Evolutionary conservation across 2,888 invertebrate genomes (phyloP).

Genomic region (Dicyrtoma fusca): DNA sequence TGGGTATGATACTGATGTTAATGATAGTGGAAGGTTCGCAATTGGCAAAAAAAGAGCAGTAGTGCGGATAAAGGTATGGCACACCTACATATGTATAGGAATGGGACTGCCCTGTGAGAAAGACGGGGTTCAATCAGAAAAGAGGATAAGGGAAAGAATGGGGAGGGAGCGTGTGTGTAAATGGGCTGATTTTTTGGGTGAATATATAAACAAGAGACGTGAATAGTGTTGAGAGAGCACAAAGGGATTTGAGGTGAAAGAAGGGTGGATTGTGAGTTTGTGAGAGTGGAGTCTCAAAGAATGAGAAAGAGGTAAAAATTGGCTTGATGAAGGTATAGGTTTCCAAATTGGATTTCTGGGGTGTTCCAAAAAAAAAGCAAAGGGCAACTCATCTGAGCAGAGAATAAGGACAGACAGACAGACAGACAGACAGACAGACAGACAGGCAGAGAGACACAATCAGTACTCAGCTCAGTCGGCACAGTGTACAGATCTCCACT

Average conservation of each 20-base stretch:
- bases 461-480: too few relatives aligned
- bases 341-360: conserved; percentile 28
- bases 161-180: too few relatives aligned
- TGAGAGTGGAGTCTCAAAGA: conserved; percentile 13
- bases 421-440: too few relatives aligned
- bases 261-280: conserved; percentile 1
- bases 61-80: too few relatives aligned
- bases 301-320: conserved; percentile 19
- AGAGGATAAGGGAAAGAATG: too few relatives aligned
- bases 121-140: too few relatives aligned
- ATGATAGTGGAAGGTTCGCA: background rate
- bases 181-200: background rate
- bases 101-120: too few relatives aligned
- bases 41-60: conserved; percentile 5
- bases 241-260: conserved; percentile 14
- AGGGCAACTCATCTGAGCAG: background rate
- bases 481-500: too few relatives aligned
- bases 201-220: background rate
- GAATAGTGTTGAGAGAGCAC: background rate
- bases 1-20: background rate
- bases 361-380: conserved; percentile 9
- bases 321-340: conserved; percentile 28
- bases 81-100: too few relatives aligned
- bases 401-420: too few relatives aligned
- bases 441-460: too few relatives aligned